Conservation (phyloP, 2,888 invertebrate species). For the Polydrusus tereticollis region DNA sequence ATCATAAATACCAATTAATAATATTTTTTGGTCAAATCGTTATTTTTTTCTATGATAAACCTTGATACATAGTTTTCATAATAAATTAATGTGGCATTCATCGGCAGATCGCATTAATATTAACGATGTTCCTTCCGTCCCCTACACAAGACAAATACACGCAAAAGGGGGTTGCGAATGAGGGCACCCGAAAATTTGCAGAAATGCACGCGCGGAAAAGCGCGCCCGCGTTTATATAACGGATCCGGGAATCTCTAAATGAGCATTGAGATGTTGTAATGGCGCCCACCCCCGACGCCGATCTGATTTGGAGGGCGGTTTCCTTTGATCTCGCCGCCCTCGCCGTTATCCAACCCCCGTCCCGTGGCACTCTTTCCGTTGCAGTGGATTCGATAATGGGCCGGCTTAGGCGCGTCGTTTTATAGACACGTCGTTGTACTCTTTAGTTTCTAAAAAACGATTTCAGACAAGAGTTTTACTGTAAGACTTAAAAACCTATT, state of each 20-base stretch:
- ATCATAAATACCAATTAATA: no score
- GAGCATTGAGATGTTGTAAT: conserved; percentile 66
- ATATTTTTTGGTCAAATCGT: no score
- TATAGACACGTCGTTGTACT: no score
- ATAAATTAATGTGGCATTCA: neutral
- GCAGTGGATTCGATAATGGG: conserved; percentile 44
- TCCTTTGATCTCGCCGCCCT: conserved; percentile 75
- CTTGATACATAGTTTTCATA: neutral
- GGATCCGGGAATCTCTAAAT: conserved; percentile 64
- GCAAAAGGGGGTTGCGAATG: neutral
- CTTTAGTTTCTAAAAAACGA: no score
- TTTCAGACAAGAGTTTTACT: no score
- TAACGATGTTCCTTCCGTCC: conserved; percentile 26
- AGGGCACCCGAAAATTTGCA: conserved; percentile 14
- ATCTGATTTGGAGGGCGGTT: conserved; percentile 69
- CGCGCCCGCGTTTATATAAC: conserved; percentile 52
- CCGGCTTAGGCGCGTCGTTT: conserved; percentile 43
- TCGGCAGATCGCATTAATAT: conserved; percentile 31
- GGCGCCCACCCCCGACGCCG: conserved; percentile 64
- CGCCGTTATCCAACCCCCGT: conserved; percentile 53
- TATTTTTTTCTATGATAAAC: no score
- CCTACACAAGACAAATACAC: conserved; percentile 2
- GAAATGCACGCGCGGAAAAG: conserved; percentile 28
- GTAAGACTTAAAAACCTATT: no score
- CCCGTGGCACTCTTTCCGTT: conserved; percentile 53